Base-by-base conservation (phyloP, 2,888 invertebrate genomes). In the Hemicrepidius hirtus region DNA sequence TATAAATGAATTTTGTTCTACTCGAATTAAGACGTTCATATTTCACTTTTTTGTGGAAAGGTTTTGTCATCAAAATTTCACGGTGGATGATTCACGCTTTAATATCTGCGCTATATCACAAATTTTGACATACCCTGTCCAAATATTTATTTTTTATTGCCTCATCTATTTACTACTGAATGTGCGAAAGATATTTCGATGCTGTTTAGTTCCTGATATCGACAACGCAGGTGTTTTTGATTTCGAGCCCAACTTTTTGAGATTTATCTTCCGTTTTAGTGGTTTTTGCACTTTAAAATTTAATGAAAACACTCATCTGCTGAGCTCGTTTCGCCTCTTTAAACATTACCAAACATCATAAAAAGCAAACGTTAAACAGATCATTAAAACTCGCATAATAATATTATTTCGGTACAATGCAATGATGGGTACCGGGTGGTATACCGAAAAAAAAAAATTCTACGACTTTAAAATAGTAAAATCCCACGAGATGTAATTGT, bases 331-430 rank as follows among this genome's bases (percentile, higher is more conserved):
- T 12, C 18, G 32, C 35, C 46, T 35, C 28, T 50, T 32, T 28
- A 62, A 62, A 62, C 24, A 24, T 28, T 37, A 18, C 20, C 44
- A 59, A 41, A 57, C 32, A 67, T 67, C 44, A 67, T 59, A 67
- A 67, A 65, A 53, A 40, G 64, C 40, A 18, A 60, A 59, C 68
- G 50, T 59, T 68, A 68, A 59, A 68, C 68, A 68, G 68, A 49
- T 49, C 68, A 59, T 68, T 60, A 68, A 68, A 66, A 59, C 28
- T 16, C 40, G 57, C 57, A n/a, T n/a, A 37, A 57, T 37, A 20
- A 28, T 35, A 24, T 44, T 60, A 60, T 60, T 60, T 60, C 24
- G 10, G 60, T 44, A 28, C 40, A n/a, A 10, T 5, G 3, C 1
- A 20, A 16, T 13, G 12, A 53, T 9, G 21, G 18, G 3, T 4